Evolutionary conservation across 2,113 vertebrate genomes (phyloP), one percentile per base, ranked within the genome.

Genomic region (Cyprinodon brontotheroides): DNA sequence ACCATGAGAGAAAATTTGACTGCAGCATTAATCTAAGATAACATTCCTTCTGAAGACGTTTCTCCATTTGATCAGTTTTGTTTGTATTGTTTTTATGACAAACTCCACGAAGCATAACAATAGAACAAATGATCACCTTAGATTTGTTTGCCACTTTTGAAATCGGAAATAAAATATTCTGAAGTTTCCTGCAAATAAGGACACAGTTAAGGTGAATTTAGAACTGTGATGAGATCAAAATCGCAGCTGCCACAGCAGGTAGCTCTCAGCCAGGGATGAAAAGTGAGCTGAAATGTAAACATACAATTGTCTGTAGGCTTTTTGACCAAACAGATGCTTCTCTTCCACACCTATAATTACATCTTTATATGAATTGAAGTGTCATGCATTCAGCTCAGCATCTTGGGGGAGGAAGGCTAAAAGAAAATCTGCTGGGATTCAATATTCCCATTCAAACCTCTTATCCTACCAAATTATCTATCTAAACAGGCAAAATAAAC

Each of bases 241-340:
- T 40, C 75, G 81, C 62, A 71, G 72, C 71, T 70, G 65, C 62
- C 48, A 17, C 77, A 65, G 69, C 75, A 88, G 83, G 86, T 77
- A 64, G 43, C 76, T 47, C 72, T 82, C 80, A 83, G 78, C 47
- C 68, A 60, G 69, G 22, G 63, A 80, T 59, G 63, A 69, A 71
- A 83, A 61, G 41, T 79, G 67, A 76, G 40, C 20, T 67, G 69
- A 80, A 72, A 68, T 79, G 72, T 77, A 87, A 88, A 90, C 87
- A 85, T 75, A 36, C 36, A 62, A 72, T 87, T 83, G 71, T 84
- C 79, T 65, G 61, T 68, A 76, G 39, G 50, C 65, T 37, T 47
- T 75, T 72, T 68, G 70, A 80, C 65, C 79, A 57, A 83, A 82
- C 66, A 13, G 22, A 74, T 72, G 60, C 75, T 77, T 83, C 50